These are phyloP conservation scores for Onthophagus taurus DNA, from an alignment of 1,140 invertebrate species.

Conservation along the genomic window DNA sequence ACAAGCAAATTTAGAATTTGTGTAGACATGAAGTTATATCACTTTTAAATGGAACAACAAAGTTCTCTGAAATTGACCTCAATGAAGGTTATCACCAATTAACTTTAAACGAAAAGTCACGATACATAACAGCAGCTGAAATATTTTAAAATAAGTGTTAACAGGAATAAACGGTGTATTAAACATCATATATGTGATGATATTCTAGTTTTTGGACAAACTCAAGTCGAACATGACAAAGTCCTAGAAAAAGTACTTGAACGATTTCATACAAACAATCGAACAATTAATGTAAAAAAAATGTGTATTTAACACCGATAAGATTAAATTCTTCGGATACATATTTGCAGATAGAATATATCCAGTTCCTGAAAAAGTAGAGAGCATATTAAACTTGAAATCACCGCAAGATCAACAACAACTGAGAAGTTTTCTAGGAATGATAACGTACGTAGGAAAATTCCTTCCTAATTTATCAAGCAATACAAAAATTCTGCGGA, in stretches of 20 bases:
- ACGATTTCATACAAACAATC: slow-evolving; percentile 20
- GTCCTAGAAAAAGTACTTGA: slow-evolving; percentile 23
- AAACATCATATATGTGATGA: slow-evolving; percentile 33
- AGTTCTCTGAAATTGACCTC: slow-evolving; percentile 18
- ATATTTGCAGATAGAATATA: slow-evolving; percentile 31
- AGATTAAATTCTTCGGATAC: slow-evolving; percentile 34
- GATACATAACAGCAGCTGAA: slow-evolving; percentile 35
- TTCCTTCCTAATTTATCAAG: slow-evolving; percentile 29
- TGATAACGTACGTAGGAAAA: slow-evolving; percentile 35
- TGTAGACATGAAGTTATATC: slow-evolving; percentile 33
- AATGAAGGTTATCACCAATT: slow-evolving; percentile 15
- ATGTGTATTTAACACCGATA: slow-evolving; percentile 24
- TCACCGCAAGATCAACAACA: slow-evolving; percentile 28
- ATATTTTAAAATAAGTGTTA: too few species aligned
- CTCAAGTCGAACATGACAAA: slow-evolving; percentile 26
- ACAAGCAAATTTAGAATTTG: slow-evolving; percentile 29
- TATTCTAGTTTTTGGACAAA: slow-evolving; percentile 30
- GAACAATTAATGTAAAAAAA: slow-evolving; percentile 26
- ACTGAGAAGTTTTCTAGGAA: slow-evolving; percentile 32
- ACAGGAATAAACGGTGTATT: slow-evolving; percentile 25
- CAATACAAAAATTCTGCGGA: slow-evolving; percentile 9
- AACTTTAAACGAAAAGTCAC: slow-evolving; percentile 23
- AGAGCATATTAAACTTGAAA: slow-evolving; percentile 33
- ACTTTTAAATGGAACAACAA: slow-evolving; percentile 20
- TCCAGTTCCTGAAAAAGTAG: slow-evolving; percentile 29